Percentiles rank a stretch among this genome's conserved stretches.
Conservation (phyloP, 2,113 vertebrate genomes). For the Calypte anna region DNA sequence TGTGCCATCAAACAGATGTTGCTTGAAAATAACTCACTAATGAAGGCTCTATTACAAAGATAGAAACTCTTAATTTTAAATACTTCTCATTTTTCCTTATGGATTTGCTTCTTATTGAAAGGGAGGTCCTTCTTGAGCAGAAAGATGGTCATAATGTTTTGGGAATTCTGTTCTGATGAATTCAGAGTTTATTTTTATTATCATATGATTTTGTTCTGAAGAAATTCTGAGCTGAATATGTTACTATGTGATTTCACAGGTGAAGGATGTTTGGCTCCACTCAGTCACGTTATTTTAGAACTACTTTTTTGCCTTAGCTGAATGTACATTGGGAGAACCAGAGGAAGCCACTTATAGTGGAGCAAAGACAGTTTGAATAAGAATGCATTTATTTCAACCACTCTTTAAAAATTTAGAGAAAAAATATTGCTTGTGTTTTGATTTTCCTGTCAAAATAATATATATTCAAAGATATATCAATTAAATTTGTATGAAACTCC, state of each 20-base stretch:
- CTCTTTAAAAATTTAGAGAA: background rate
- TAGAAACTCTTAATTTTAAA: background rate
- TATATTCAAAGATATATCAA: background rate
- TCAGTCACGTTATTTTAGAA: background rate
- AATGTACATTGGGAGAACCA: background rate
- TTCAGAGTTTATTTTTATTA: background rate
- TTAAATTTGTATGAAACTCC: background rate
- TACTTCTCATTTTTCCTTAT: background rate
- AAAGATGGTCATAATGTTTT: background rate
- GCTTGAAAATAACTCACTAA: background rate
- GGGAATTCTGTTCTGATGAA: background rate
- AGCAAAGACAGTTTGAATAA: background rate
- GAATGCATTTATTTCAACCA: background rate
- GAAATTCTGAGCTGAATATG: background rate
- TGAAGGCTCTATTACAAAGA: fast-evolving
- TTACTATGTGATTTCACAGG: background rate
- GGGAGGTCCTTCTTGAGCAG: background rate
- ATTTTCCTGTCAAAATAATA: background rate
- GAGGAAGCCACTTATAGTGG: background rate
- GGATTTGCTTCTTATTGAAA: background rate
- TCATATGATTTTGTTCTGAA: background rate
- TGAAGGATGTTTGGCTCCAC: background rate
- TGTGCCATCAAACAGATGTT: background rate
- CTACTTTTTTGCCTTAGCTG: background rate
- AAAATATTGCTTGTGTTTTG: background rate